Conservation (phyloP, 2,113 vertebrate genomes). For the Abramis brama region DNA sequence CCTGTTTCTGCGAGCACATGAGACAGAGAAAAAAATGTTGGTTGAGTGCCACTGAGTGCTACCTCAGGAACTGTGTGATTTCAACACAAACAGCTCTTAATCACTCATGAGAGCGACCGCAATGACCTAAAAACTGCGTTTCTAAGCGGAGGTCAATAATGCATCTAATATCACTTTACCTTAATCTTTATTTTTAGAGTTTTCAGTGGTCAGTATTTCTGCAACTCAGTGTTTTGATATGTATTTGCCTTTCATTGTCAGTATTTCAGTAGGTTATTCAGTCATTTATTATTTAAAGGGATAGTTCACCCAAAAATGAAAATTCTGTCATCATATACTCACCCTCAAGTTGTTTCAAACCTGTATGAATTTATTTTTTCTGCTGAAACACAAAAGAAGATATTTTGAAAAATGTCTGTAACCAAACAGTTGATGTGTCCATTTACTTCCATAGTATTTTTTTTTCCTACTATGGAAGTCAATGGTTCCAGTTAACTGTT, state of each 20-base stretch:
- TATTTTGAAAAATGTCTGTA: too few relatives aligned
- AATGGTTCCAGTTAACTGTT: too few relatives aligned
- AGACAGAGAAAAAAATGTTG: constrained; percentile 61
- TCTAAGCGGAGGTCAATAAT: not conserved
- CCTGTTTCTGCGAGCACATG: constrained; percentile 59
- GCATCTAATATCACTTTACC: not conserved
- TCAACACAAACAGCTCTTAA: constrained; percentile 55
- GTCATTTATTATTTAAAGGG: not conserved
- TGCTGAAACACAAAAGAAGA: too few relatives aligned
- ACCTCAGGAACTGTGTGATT: constrained; percentile 61
- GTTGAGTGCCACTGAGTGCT: constrained; percentile 67
- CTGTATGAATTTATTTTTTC: too few relatives aligned
- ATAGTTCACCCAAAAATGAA: too few relatives aligned
- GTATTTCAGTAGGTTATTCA: not conserved
- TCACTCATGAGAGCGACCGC: constrained; percentile 33
- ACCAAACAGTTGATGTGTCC: too few relatives aligned
- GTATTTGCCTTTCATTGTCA: not conserved
- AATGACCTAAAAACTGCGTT: not conserved
- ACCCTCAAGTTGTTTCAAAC: too few relatives aligned
- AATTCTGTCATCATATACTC: too few relatives aligned
- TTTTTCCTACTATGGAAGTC: too few relatives aligned
- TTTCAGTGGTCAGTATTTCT: not conserved
- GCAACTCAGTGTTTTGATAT: not conserved
- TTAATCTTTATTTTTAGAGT: not conserved
- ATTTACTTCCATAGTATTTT: too few relatives aligned